Conservation (phyloP, 1,140 invertebrate species). For the Leptopilina boulardi region DNA sequence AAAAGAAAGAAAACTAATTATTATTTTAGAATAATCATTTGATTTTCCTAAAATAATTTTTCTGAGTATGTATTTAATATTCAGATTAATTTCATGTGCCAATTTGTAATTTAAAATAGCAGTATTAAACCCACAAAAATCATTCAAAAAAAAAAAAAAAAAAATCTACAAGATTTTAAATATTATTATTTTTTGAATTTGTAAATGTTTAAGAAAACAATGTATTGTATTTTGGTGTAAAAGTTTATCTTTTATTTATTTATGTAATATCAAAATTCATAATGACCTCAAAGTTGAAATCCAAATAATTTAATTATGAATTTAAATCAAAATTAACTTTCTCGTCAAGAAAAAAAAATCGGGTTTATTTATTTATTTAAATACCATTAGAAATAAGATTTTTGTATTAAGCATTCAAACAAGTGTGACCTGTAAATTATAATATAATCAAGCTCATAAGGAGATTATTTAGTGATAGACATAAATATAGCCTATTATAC, state of each 20-base stretch:
- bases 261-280: too few species aligned
- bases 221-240: too few species aligned
- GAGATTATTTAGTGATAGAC: slow-evolving; percentile 1
- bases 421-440: slow-evolving; percentile 7
- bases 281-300: too few species aligned
- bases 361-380: neutral
- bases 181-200: too few species aligned
- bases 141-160: neutral
- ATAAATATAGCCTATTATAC: neutral
- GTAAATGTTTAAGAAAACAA: too few species aligned
- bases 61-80: neutral
- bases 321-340: too few species aligned
- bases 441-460: neutral
- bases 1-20: neutral
- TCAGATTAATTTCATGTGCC: neutral
- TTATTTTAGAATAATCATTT: neutral
- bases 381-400: neutral
- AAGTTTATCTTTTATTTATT: too few species aligned
- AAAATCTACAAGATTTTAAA: too few species aligned
- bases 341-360: neutral
- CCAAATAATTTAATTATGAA: too few species aligned
- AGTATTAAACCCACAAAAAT: neutral
- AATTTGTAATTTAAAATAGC: slow-evolving; percentile 2
- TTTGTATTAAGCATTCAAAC: neutral
- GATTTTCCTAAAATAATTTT: too few species aligned